phyloP scores from a whole-genome alignment of 2,797 vertebrate genomes.

The Ceryle rudis region DNA sequence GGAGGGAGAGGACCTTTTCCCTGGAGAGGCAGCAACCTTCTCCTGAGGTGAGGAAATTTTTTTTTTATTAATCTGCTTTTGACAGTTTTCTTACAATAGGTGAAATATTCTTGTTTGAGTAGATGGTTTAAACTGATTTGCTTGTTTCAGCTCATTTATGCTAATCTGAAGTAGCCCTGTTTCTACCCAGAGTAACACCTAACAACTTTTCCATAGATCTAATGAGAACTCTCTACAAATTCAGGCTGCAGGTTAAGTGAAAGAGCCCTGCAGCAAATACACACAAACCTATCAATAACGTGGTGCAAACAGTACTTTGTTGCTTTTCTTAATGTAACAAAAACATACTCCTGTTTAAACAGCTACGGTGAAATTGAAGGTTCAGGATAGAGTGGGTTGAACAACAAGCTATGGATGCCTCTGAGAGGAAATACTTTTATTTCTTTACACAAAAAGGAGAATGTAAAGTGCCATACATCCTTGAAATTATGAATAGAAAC shows the following conservation, averaged over 20 bases:
- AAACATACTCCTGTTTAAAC: not conserved
- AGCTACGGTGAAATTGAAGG: not conserved
- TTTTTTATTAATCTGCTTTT: not conserved
- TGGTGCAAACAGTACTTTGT: not conserved
- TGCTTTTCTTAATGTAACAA: not conserved
- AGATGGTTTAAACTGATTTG: not conserved
- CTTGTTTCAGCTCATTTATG: not conserved
- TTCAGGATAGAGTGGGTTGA: not conserved
- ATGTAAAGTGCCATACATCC: not conserved
- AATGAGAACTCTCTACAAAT: not conserved
- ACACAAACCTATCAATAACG: not conserved
- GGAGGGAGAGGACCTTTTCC: not conserved
- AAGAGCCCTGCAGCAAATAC: not conserved
- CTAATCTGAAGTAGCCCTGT: not conserved
- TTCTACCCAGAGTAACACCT: not conserved
- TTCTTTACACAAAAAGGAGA: conserved; percentile 15
- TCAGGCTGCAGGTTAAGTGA: not conserved
- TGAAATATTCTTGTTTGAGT: not conserved
- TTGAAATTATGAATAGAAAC: conserved; percentile 18
- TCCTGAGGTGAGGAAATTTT: not conserved
- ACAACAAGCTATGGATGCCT: not conserved
- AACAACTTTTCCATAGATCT: not conserved
- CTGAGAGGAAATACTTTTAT: conserved; percentile 1
- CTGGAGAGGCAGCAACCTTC: not conserved
- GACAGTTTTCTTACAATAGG: not conserved